These are phyloP conservation scores for Triplophysa dalaica DNA, from an alignment of 2,113 vertebrate species.

Conservation along the genomic window DNA sequence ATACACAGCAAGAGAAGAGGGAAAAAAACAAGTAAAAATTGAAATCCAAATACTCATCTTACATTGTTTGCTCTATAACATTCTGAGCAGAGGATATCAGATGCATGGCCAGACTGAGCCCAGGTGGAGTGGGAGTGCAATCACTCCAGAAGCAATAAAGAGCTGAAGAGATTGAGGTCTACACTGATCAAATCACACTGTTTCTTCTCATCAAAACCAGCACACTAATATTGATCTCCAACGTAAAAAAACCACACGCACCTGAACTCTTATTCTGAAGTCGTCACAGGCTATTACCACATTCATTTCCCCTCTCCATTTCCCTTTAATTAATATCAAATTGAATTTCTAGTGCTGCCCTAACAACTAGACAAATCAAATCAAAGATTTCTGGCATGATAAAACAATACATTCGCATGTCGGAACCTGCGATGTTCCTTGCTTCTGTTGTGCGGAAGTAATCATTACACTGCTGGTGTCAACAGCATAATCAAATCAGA, in stretches of 20 bases:
- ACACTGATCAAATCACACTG: slow-evolving; percentile 47
- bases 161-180: slow-evolving; percentile 46
- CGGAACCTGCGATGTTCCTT: neutral
- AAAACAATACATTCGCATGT: slow-evolving; percentile 33
- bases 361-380: slow-evolving; percentile 40
- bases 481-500: slow-evolving; percentile 43
- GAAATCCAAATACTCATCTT: slow-evolving; percentile 41
- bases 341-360: slow-evolving; percentile 31
- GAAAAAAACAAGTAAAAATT: neutral
- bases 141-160: slow-evolving; percentile 47
- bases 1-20: neutral
- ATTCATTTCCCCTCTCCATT: slow-evolving; percentile 37
- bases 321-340: slow-evolving; percentile 42
- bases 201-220: slow-evolving; percentile 40
- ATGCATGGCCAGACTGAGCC: slow-evolving; percentile 37
- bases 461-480: slow-evolving; percentile 35
- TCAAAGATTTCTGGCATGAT: slow-evolving; percentile 29
- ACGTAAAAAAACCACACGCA: slow-evolving; percentile 10
- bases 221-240: slow-evolving; percentile 45
- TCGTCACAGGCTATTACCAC: slow-evolving; percentile 26
- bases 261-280: slow-evolving; percentile 33
- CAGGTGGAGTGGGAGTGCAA: slow-evolving; percentile 45
- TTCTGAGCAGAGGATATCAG: slow-evolving; percentile 36
- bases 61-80: slow-evolving; percentile 39
- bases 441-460: slow-evolving; percentile 27